phyloP scores from a whole-genome alignment of 1,140 invertebrate genomes.

The Apolygus lucorum region DNA sequence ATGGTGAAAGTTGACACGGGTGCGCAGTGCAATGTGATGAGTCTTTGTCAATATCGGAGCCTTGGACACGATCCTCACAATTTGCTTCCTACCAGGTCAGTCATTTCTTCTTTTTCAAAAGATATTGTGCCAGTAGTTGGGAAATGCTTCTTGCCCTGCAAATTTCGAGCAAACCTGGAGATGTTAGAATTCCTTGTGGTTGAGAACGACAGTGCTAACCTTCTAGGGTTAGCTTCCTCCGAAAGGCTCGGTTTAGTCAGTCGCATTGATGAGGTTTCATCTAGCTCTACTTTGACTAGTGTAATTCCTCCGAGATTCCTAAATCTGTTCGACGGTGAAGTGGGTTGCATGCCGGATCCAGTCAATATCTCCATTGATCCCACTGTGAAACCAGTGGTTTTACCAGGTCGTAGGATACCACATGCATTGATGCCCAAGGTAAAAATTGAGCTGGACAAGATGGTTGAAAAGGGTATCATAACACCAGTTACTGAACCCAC shows the following conservation, averaged over 20 bases:
- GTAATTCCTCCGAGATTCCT: not conserved
- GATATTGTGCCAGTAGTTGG: slow-evolving; percentile 13
- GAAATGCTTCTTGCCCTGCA: slow-evolving; percentile 3
- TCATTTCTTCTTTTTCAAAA: slow-evolving; percentile 5
- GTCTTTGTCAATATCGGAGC: slow-evolving; percentile 2
- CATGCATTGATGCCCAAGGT: slow-evolving; percentile 18
- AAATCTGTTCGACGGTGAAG: slow-evolving; percentile 19
- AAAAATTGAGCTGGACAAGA: slow-evolving; percentile 19
- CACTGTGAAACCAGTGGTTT: slow-evolving; percentile 17
- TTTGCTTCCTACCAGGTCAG: slow-evolving; percentile 10
- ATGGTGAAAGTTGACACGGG: slow-evolving; percentile 10
- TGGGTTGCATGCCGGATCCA: slow-evolving; percentile 15
- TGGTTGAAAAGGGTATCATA: slow-evolving; percentile 17
- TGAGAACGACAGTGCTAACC: slow-evolving; percentile 17
- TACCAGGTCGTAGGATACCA: slow-evolving; percentile 17
- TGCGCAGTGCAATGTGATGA: slow-evolving; percentile 8
- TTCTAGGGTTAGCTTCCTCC: slow-evolving; percentile 9
- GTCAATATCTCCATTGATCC: slow-evolving; percentile 21
- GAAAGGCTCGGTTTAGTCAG: slow-evolving; percentile 8
- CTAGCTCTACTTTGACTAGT: not conserved
- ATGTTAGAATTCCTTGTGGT: slow-evolving; percentile 13
- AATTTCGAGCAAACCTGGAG: slow-evolving; percentile 8
- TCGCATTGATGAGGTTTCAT: slow-evolving; percentile 9
- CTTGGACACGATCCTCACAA: slow-evolving; percentile 7
- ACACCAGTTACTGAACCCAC: slow-evolving; percentile 31